phyloP scores from a whole-genome alignment of 2,113 vertebrate genomes.

The Astatotilapia flaviijosephi region DNA sequence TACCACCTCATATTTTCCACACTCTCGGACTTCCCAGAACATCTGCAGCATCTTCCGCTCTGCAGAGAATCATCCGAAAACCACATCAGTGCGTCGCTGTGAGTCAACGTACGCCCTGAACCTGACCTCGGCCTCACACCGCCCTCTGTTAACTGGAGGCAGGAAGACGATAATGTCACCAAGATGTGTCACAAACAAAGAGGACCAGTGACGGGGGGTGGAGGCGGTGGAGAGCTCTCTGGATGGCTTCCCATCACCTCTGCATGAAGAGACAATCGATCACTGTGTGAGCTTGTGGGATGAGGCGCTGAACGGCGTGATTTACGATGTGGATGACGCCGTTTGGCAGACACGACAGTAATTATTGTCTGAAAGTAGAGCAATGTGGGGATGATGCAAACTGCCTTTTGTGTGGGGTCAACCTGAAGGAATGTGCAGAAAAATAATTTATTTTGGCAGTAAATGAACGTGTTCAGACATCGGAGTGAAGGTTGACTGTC shows the following conservation, averaged over 20 bases:
- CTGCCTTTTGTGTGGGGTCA: neutral
- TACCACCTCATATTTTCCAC: neutral
- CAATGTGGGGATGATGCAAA: neutral
- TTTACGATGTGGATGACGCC: neutral
- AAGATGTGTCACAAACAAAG: slow-evolving; percentile 49
- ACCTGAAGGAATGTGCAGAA: neutral
- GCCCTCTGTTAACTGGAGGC: slow-evolving; percentile 29
- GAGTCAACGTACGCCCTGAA: neutral
- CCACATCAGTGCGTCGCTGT: neutral
- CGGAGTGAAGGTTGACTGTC: neutral
- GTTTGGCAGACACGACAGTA: neutral
- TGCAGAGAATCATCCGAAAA: neutral
- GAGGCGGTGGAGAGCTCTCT: neutral
- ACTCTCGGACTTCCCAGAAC: neutral
- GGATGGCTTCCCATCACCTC: neutral
- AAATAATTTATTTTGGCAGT: neutral
- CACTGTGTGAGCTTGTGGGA: neutral
- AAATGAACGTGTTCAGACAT: neutral
- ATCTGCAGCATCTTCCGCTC: neutral
- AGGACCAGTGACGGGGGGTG: neutral
- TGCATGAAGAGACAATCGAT: neutral
- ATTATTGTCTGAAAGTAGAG: neutral
- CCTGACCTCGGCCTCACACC: slow-evolving; percentile 23
- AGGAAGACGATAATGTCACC: slow-evolving; percentile 49
- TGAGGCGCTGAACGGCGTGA: neutral